Conservation (phyloP, 2,113 vertebrate genomes). For the Halichoeres trimaculatus region DNA sequence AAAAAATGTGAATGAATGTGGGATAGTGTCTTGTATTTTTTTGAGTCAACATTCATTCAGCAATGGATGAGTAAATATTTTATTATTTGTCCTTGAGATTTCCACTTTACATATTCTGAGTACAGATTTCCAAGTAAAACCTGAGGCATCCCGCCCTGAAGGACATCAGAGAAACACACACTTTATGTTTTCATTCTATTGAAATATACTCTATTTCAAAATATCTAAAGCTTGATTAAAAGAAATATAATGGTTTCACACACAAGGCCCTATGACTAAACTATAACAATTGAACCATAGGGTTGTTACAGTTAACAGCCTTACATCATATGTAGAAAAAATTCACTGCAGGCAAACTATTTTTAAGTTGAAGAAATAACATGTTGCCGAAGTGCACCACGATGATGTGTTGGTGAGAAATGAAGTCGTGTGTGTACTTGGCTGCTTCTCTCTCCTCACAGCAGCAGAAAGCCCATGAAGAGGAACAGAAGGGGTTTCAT, state of each 20-base stretch:
- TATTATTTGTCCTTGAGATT: slow-evolving; percentile 37
- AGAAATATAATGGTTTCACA: neutral
- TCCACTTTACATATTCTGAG: neutral
- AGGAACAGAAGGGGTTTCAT: slow-evolving; percentile 69
- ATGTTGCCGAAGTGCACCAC: too few relatives aligned
- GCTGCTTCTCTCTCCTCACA: slow-evolving; percentile 42
- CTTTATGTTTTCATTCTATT: slow-evolving; percentile 16
- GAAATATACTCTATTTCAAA: slow-evolving; percentile 53
- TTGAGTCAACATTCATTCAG: neutral
- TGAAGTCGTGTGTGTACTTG: neutral
- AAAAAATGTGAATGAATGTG: slow-evolving; percentile 20
- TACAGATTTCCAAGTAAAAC: neutral
- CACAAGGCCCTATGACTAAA: neutral
- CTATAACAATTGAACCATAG: neutral
- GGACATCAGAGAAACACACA: neutral
- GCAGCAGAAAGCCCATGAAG: slow-evolving; percentile 64
- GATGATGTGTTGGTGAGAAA: too few relatives aligned
- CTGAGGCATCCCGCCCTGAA: neutral
- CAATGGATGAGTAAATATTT: neutral
- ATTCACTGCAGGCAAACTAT: too few relatives aligned
- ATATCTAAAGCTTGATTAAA: neutral
- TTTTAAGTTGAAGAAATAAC: too few relatives aligned
- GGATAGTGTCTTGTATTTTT: neutral
- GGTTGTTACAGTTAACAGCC: neutral
- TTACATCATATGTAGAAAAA: neutral